Conservation (phyloP, 1,140 invertebrate genomes). For the Akabosia matsudoensis region DNA sequence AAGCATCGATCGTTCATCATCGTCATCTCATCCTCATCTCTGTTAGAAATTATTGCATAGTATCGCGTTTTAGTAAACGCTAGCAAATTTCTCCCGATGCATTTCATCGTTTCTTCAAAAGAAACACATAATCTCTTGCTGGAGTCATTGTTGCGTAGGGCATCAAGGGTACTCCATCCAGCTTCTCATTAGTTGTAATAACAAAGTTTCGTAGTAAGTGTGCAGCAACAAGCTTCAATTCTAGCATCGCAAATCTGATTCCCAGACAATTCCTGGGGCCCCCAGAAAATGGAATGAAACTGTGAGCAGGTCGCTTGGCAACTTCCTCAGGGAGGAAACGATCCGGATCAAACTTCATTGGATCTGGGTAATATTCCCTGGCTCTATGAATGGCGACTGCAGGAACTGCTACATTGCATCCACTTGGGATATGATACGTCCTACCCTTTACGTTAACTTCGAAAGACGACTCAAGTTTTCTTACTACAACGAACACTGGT, state of each 20-base stretch:
- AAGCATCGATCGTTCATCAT: no score
- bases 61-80: no score
- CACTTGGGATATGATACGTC: neutral
- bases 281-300: conserved; percentile 57
- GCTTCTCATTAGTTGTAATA: neutral
- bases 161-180: neutral
- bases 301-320: conserved; percentile 48
- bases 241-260: conserved; percentile 57
- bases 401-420: neutral
- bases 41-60: no score
- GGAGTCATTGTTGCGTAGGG: neutral
- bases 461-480: neutral
- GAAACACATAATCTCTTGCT: neutral
- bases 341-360: conserved; percentile 57
- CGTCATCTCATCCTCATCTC: no score
- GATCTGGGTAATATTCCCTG: conserved; percentile 54
- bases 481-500: neutral
- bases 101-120: neutral
- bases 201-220: conserved; percentile 51
- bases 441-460: neutral
- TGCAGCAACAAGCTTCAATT: conserved; percentile 56
- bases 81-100: no score
- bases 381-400: conserved; percentile 48
- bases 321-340: conserved; percentile 54
- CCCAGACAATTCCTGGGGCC: conserved; percentile 58